Evolutionary conservation across 2,113 vertebrate species (phyloP), one percentile per base, ranked within the genome.

Genomic region (Meleagris gallopavo): DNA sequence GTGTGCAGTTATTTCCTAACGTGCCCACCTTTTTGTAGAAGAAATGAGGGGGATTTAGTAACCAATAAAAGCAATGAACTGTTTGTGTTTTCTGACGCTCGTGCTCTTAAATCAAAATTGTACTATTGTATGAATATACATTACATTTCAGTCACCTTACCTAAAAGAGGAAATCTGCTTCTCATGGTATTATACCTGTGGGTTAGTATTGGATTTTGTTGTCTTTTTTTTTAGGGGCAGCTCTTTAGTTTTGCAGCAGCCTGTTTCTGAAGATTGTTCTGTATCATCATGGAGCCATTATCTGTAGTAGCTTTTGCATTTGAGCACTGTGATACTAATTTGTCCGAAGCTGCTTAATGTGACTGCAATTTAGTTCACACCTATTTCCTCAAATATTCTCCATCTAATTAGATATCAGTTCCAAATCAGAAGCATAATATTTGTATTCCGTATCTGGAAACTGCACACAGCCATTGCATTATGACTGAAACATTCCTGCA

Each of bases 371-470:
- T 10, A 43, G 50, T 71, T 96, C 80, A 57, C 79, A 91, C 66
- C 77, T 91, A 89, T 93, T 86, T 62, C 71, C 46, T 89, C 61
- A 71, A 25, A 76, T 67, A 64, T 46, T n/a, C 61, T 50, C 48
- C 38, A 22, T 32, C 7, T 94, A 90, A 95, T 93, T 94, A 88
- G 61, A 9, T 83, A 61, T 9, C 93, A 75, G 34, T 79, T 54
- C 65, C 36, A 76, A 87, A 89, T 89, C 22, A 0, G 82, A 97
- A 94, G 60, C 69, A 90, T 89, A 95, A 87, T 96, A 88, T 95
- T 96, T 94, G 52, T 90, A 17, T 82, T 92, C 21, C 60, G 17
- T 95, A 94, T 94, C 86, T 89, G 55, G 72, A 89, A 87, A 43
- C 82, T 89, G 29, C 83, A 84, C 76, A 13, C 73, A 70, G 57